Evolutionary conservation across 2,113 vertebrate species (phyloP).

Genomic region (Mustela nigripes): DNA sequence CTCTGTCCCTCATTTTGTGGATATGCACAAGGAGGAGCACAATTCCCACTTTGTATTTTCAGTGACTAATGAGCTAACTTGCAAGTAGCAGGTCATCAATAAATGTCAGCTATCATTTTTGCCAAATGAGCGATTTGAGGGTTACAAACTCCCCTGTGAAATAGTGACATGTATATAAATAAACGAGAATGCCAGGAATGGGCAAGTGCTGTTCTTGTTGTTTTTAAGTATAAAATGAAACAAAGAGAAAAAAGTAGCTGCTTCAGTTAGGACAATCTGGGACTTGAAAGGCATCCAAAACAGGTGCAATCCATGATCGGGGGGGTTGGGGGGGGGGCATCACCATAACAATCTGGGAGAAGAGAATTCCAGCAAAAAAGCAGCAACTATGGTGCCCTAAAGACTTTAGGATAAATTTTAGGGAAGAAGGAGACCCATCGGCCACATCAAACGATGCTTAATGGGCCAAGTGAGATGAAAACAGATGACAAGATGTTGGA

Average conservation of each 20-base stretch:
- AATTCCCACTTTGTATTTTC: background rate
- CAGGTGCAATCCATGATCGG: background rate
- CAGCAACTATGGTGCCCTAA: fast-evolving
- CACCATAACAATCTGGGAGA: fast-evolving
- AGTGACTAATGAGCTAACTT: background rate
- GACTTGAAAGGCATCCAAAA: background rate
- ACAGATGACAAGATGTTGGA: background rate
- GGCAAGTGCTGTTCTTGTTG: background rate
- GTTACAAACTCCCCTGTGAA: background rate
- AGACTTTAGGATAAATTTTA: background rate
- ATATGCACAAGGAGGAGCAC: background rate
- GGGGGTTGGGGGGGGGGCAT: background rate
- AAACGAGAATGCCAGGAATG: background rate
- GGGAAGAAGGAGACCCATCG: background rate
- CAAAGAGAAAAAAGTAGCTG: background rate
- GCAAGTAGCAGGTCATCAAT: background rate
- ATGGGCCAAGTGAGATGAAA: background rate
- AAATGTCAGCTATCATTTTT: background rate
- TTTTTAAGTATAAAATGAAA: background rate
- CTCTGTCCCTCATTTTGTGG: background rate
- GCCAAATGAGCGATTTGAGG: background rate
- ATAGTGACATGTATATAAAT: background rate
- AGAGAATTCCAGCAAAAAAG: background rate
- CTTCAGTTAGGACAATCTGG: background rate
- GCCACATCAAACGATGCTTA: background rate